These are phyloP conservation scores for Amblyopsis rosae DNA, from an alignment of 2,113 vertebrate genomes.

Conservation along the genomic window DNA sequence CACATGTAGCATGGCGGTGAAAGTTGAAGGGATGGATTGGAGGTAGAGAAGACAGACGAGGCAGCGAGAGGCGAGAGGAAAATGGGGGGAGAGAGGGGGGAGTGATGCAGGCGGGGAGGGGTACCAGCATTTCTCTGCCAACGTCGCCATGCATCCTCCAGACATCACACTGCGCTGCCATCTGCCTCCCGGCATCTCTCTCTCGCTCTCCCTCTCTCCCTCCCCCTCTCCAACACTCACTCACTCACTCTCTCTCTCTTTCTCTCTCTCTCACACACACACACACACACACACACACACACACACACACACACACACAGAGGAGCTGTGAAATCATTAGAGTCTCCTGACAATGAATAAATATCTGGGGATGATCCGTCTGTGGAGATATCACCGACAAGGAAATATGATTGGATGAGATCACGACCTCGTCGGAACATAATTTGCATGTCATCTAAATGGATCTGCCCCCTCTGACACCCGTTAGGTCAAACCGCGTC, in stretches of 20 bases:
- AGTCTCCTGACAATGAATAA: constrained; percentile 68
- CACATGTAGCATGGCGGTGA: neutral
- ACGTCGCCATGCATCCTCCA: constrained; percentile 73
- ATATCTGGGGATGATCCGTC: constrained; percentile 70
- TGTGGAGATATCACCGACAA: constrained; percentile 66
- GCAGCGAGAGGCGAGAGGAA: constrained; percentile 32
- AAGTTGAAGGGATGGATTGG: constrained; percentile 29
- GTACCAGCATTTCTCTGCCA: constrained; percentile 72
- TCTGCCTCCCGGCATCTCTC: constrained; percentile 57
- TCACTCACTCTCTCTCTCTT: neutral
- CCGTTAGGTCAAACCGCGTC: constrained; percentile 51
- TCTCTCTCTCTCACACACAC: neutral
- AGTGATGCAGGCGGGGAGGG: constrained; percentile 61
- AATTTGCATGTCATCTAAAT: constrained; percentile 73
- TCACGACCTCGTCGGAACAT: constrained; percentile 52
- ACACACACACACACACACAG: constrained; percentile 1
- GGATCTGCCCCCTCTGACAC: constrained; percentile 48
- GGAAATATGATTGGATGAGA: constrained; percentile 69
- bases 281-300: constrained; percentile 10
- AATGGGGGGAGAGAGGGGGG: constrained; percentile 46
- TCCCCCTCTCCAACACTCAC: constrained; percentile 1
- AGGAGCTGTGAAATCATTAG: constrained; percentile 63
- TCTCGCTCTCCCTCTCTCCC: neutral
- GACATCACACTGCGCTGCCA: constrained; percentile 73
- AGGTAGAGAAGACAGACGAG: constrained; percentile 53